Base-by-base conservation (phyloP, 2,888 invertebrate species). In the Tricholauxania praeusta region DNA sequence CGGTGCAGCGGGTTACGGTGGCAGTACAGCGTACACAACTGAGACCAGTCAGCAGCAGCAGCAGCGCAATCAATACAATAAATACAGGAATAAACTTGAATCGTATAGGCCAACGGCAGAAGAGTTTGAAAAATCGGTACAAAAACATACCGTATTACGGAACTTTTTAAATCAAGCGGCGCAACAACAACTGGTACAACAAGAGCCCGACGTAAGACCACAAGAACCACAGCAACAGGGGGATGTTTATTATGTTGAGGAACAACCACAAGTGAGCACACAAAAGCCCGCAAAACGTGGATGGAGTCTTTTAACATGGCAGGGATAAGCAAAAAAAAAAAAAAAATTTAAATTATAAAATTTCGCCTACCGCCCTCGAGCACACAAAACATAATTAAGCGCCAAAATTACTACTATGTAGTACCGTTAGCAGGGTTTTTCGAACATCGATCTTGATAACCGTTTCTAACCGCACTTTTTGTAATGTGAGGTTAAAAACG, bases 371-470 rank as follows among this genome's bases (percentile, higher is more conserved):
- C n/a, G 47, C 63, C 63, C 32, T 32, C n/a, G 39, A 39, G n/a
- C 19, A 48, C 17, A 17, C 47, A 17, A 28, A 8, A n/a, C 48
- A 22, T 66, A 83, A 78, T 80, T 79, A 77, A 76, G 77, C 77
- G 77, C 78, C 78, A 78, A 79, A 82, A 81, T 84, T 83, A 83
- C 84, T 84, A 85, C 84, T 83, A 81, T 85, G 84, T 84, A 84
- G 85, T 85, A 80, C 78, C 80, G 79, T 62, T 51, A 53, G 66
- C 66, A 53, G 19, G 53, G 64, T 32, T 57, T 39, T 39, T 39
- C 28, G 14, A 39, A 39, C 2, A n/a, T 63, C 12, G 39, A 10
- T n/a, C 62, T 47, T 47, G 39, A 15, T 17, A 12, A 19, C 14
- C 28, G 32, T 12, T 3, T 4, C 15, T n/a, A 48, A n/a, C 12